A percentile compares a stretch with the other conserved stretches of the same genome.
Conservation (phyloP, 2,113 vertebrate genomes). For the Neotoma lepida region DNA sequence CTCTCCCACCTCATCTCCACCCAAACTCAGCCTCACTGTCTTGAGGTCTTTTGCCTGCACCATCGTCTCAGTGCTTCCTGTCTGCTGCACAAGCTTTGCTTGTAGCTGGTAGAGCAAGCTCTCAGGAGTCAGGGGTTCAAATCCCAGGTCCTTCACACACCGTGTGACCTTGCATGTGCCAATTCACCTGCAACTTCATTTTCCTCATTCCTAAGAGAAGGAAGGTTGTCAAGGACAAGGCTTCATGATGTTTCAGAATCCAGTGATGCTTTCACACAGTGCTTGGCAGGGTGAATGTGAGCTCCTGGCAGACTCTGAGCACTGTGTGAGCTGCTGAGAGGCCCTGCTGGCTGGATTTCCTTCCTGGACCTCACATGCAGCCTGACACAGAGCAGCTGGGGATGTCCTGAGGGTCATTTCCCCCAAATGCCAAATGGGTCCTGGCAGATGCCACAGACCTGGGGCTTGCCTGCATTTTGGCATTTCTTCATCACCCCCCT, state of each 20-base stretch:
- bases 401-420: neutral
- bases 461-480: neutral
- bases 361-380: neutral
- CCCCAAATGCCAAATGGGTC: neutral
- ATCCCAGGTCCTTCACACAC: neutral
- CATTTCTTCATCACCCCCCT: conserved; percentile 39
- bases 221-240: neutral
- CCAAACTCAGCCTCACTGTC: neutral
- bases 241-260: neutral
- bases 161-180: fast-evolving
- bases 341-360: neutral
- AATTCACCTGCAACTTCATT: neutral
- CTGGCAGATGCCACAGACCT: neutral
- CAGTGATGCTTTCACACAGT: neutral
- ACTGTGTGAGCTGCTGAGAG: neutral
- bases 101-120: neutral
- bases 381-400: neutral
- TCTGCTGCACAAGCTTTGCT: neutral
- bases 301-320: neutral
- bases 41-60: neutral
- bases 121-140: neutral
- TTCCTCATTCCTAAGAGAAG: neutral
- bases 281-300: neutral
- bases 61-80: neutral
- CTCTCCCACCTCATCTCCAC: neutral